A percentile compares a stretch with the other conserved stretches of the same genome.
phyloP scores from a whole-genome alignment of 2,113 vertebrate genomes.

The Butorides virescens region DNA sequence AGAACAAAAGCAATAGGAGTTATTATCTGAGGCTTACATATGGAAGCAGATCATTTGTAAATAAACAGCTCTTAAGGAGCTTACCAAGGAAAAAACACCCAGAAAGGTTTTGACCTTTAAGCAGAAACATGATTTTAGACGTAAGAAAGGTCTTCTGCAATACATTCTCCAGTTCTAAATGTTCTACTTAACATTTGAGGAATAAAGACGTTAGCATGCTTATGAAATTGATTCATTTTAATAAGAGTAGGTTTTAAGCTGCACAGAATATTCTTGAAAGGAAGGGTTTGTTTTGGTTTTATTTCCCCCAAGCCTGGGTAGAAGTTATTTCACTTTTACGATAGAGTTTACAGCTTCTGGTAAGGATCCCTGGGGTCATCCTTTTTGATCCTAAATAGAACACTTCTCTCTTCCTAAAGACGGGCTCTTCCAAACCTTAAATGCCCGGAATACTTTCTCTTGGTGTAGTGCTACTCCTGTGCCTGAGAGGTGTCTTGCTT shows the following conservation, averaged over 20 bases:
- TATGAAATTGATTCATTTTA: slow-evolving; percentile 26
- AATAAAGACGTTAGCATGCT: background rate
- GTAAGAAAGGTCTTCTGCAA: background rate
- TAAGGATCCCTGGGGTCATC: slow-evolving; percentile 10
- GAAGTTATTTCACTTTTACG: slow-evolving; percentile 15
- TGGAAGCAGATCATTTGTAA: background rate
- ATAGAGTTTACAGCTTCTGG: slow-evolving; percentile 6
- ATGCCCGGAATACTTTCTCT: background rate
- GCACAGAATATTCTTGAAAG: background rate
- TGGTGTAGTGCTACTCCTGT: background rate
- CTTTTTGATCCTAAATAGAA: background rate
- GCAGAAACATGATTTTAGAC: slow-evolving; percentile 2
- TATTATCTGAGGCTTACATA: background rate
- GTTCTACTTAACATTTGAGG: slow-evolving; percentile 40
- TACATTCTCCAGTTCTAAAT: slow-evolving; percentile 10
- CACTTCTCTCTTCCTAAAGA: background rate
- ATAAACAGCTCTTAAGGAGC: slow-evolving; percentile 40
- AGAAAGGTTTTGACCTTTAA: slow-evolving; percentile 44
- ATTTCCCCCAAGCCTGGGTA: background rate
- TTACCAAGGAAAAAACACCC: slow-evolving; percentile 2
- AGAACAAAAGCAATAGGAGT: slow-evolving; percentile 6
- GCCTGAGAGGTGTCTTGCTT: background rate
- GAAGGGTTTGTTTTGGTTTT: background rate
- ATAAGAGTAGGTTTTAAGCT: background rate
- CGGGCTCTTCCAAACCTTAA: background rate